Evolutionary conservation across 2,888 invertebrate species (phyloP).

Genomic region (Cyclophora punctaria): DNA sequence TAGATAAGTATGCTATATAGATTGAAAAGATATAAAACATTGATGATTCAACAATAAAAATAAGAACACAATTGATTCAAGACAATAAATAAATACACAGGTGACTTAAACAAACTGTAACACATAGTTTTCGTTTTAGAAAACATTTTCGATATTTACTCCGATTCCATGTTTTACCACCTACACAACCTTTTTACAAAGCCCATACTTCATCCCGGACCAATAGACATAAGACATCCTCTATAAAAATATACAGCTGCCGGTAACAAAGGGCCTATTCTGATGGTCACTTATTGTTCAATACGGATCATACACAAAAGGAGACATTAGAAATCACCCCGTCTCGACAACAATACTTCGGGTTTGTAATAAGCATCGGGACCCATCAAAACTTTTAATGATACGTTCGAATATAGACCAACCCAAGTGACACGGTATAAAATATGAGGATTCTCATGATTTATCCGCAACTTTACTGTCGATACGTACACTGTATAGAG

Average conservation of each 20-base stretch:
- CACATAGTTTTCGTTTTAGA: too few relatives aligned
- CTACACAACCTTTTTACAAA: slow-evolving; percentile 24
- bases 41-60: too few relatives aligned
- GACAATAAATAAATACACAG: neutral
- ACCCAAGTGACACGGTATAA: slow-evolving; percentile 13
- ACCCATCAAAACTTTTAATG: slow-evolving; percentile 45
- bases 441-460: slow-evolving; percentile 25
- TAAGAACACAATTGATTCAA: too few relatives aligned
- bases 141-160: slow-evolving; percentile 3
- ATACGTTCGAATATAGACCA: slow-evolving; percentile 22
- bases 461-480: slow-evolving; percentile 28
- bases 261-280: slow-evolving; percentile 49
- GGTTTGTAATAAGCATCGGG: slow-evolving; percentile 53
- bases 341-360: slow-evolving; percentile 51
- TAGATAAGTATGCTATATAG: too few relatives aligned
- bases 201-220: slow-evolving; percentile 40
- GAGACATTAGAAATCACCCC: slow-evolving; percentile 58
- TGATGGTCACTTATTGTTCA: slow-evolving; percentile 69
- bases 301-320: slow-evolving; percentile 50
- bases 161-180: slow-evolving; percentile 12
- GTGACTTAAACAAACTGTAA: neutral
- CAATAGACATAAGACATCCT: slow-evolving; percentile 47
- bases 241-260: slow-evolving; percentile 65
- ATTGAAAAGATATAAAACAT: too few relatives aligned
- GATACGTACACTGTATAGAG: slow-evolving; percentile 30